Conservation (phyloP, 2,888 invertebrate species). For the Willowsia nigromaculata region DNA sequence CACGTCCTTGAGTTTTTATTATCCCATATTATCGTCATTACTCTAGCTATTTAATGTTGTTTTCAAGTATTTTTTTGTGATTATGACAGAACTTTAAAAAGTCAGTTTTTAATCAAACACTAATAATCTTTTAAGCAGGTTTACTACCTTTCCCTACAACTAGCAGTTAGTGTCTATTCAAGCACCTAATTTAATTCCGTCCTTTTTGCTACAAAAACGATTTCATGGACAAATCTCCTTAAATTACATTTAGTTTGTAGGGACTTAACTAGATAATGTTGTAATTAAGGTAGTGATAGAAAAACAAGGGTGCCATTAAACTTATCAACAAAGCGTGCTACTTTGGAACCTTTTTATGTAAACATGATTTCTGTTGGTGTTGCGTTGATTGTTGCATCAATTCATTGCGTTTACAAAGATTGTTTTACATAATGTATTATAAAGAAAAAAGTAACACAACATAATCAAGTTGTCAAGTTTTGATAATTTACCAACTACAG, state of each 20-base stretch:
- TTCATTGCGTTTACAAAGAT: slow-evolving; percentile 50
- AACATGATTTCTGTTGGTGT: slow-evolving; percentile 17
- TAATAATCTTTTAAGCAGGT: neutral
- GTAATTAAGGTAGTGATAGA: neutral
- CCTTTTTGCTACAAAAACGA: neutral
- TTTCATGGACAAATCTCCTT: slow-evolving; percentile 2
- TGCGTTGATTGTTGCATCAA: slow-evolving; percentile 60
- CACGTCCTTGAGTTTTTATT: slow-evolving; percentile 15
- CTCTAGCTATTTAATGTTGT: slow-evolving; percentile 12
- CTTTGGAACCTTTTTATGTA: slow-evolving; percentile 68
- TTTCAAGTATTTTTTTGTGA: slow-evolving; percentile 10
- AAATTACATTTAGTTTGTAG: neutral
- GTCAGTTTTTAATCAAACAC: slow-evolving; percentile 32
- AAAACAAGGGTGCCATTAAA: slow-evolving; percentile 73
- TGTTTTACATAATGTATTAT: slow-evolving; percentile 53
- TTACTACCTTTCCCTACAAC: neutral
- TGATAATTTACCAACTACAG: slow-evolving; percentile 10
- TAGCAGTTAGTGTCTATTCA: neutral
- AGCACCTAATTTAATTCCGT: neutral
- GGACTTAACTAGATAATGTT: neutral
- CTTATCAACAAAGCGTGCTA: slow-evolving; percentile 72
- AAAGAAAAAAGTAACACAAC: neutral
- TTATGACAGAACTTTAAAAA: slow-evolving; percentile 10
- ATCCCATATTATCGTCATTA: neutral
- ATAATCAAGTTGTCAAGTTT: neutral